Evolutionary conservation across 2,113 vertebrate genomes (phyloP).

Genomic region (Cricetomys ansorgei): DNA sequence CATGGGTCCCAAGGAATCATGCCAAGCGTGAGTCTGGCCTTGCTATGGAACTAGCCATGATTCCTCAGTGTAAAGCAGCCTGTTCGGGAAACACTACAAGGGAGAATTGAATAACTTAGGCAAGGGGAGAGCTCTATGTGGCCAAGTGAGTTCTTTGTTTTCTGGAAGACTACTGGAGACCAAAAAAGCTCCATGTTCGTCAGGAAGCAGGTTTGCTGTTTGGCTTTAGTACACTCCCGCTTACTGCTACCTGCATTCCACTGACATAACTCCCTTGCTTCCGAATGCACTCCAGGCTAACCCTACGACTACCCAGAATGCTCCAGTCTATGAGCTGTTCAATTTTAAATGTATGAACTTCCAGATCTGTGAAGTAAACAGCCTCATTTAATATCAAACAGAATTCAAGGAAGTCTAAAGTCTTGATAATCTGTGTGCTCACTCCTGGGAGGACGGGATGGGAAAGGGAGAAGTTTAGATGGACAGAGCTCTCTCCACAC

Average conservation of each 20-base stretch:
- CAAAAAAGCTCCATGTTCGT: constrained; percentile 43
- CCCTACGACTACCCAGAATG: neutral
- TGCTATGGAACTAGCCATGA: constrained; percentile 67
- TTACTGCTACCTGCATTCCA: neutral
- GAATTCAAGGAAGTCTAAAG: constrained; percentile 49
- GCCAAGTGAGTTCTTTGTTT: constrained; percentile 65
- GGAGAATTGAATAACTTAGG: constrained; percentile 64
- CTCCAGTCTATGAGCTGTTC: neutral
- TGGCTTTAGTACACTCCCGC: neutral
- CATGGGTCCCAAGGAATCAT: constrained; percentile 52
- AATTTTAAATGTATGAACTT: constrained; percentile 53
- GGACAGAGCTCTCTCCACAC: neutral
- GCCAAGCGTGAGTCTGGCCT: constrained; percentile 36
- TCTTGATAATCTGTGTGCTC: constrained; percentile 10
- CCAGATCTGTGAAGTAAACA: constrained; percentile 25
- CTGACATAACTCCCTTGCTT: neutral
- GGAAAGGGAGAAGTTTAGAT: neutral
- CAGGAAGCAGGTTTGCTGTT: constrained; percentile 62
- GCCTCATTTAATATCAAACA: constrained; percentile 56
- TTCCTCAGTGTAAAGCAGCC: constrained; percentile 48
- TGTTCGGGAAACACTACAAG: constrained; percentile 69
- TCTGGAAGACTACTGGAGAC: constrained; percentile 49
- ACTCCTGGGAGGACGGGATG: neutral
- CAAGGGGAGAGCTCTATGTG: constrained; percentile 52
- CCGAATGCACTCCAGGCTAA: constrained; percentile 31